Evolutionary conservation across 2,888 invertebrate genomes (phyloP).

Genomic region (Ecliptopera silaceata): DNA sequence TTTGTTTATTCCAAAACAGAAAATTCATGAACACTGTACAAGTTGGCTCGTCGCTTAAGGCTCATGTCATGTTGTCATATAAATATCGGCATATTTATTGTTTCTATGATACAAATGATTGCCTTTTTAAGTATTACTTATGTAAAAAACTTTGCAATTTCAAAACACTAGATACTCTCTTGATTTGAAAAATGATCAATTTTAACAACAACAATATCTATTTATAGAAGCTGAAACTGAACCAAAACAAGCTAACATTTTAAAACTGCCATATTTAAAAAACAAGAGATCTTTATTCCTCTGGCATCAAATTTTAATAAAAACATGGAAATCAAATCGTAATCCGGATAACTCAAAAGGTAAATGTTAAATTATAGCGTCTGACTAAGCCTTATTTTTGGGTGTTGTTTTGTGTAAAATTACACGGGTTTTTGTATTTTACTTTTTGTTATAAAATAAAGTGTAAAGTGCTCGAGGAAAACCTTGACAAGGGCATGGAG

Average conservation of each 20-base stretch:
- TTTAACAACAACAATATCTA: neutral
- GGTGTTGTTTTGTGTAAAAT: constrained; percentile 17
- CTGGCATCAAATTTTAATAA: constrained; percentile 13
- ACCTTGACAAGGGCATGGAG: constrained; percentile 43
- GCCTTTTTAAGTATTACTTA: no score
- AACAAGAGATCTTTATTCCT: neutral
- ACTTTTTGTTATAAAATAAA: constrained; percentile 18
- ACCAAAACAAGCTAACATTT: neutral
- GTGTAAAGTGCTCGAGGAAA: constrained; percentile 27
- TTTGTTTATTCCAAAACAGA: constrained; percentile 72
- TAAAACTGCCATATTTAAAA: neutral
- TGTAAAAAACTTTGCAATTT: no score
- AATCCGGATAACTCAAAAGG: constrained; percentile 17
- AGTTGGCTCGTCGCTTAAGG: constrained; percentile 46
- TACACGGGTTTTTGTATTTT: constrained; percentile 21
- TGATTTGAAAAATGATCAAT: no score
- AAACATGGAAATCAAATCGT: constrained; percentile 13
- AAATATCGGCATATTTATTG: constrained; percentile 50
- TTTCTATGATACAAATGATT: no score
- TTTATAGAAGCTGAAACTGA: neutral
- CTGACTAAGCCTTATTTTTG: constrained; percentile 18
- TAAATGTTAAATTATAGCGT: constrained; percentile 21
- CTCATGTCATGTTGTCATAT: constrained; percentile 37
- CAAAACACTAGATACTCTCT: no score
- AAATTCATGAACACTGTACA: constrained; percentile 49